These are phyloP conservation scores for Cephus pulcher DNA, from an alignment of 2,888 invertebrate species.

Conservation along the genomic window DNA sequence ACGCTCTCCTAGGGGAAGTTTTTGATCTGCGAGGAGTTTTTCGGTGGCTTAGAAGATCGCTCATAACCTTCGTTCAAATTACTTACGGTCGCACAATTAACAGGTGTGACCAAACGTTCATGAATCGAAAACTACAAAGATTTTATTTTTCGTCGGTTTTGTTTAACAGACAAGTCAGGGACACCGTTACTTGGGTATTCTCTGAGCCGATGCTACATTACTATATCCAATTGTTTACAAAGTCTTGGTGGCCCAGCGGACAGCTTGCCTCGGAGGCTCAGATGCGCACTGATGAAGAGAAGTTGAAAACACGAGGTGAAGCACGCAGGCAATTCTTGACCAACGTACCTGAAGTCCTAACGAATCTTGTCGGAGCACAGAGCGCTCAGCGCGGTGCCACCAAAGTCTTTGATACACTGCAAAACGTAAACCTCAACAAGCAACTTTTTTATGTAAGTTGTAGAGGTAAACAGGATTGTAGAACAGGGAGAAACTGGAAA, in stretches of 20 bases:
- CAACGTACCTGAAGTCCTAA: constrained; percentile 83
- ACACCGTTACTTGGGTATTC: constrained; percentile 87
- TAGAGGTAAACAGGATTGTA: background rate
- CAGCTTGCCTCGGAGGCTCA: constrained; percentile 73
- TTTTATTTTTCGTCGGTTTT: constrained; percentile 59
- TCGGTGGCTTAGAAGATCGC: constrained; percentile 86
- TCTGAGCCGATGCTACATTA: constrained; percentile 93
- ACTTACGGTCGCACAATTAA: constrained; percentile 94
- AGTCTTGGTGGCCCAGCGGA: constrained; percentile 92
- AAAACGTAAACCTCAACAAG: constrained; percentile 87
- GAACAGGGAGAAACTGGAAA: too few species aligned
- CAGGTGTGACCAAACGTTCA: constrained; percentile 68
- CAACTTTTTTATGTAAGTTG: constrained; percentile 89
- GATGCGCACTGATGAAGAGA: constrained; percentile 73
- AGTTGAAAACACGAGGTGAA: constrained; percentile 76
- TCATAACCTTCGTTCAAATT: constrained; percentile 92
- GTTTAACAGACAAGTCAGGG: constrained; percentile 81
- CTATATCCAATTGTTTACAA: constrained; percentile 84
- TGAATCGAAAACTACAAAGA: constrained; percentile 63
- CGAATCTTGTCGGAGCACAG: constrained; percentile 86
- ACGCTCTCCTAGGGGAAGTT: constrained; percentile 86
- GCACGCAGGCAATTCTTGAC: constrained; percentile 78
- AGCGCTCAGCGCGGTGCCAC: constrained; percentile 86
- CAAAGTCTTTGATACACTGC: constrained; percentile 88
- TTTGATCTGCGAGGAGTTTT: constrained; percentile 92